Evolutionary conservation across 2,888 invertebrate species (phyloP).

Genomic region (Catocala nupta): DNA sequence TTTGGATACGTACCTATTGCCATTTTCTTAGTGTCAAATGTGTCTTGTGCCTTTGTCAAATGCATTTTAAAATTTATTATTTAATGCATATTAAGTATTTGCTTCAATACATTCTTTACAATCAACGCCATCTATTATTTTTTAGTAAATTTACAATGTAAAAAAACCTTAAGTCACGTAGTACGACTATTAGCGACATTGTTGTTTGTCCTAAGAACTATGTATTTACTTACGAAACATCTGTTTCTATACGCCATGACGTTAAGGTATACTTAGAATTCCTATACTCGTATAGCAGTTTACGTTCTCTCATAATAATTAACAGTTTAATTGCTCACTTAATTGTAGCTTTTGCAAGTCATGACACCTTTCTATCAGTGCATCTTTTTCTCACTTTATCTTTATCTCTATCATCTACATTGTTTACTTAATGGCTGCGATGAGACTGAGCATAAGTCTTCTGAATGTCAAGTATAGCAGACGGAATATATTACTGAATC

Average conservation of each 20-base stretch:
- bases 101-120: background rate
- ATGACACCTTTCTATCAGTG: conserved; percentile 17
- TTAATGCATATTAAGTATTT: conserved; percentile 3
- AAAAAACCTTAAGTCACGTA: background rate
- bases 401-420: conserved; percentile 16
- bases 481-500: conserved; percentile 12
- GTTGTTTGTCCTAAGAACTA: background rate
- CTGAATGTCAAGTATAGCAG: conserved; percentile 22
- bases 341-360: conserved; percentile 7
- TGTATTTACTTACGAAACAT: conserved; percentile 51
- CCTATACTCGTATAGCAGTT: conserved; percentile 13
- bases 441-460: conserved; percentile 10
- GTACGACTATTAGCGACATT: background rate
- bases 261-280: conserved; percentile 34
- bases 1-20: too few relatives aligned
- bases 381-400: conserved; percentile 23
- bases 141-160: too few relatives aligned
- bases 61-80: background rate
- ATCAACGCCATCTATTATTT: too few relatives aligned
- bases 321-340: conserved; percentile 4
- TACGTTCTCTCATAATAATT: too few relatives aligned
- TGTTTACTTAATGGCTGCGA: conserved; percentile 18
- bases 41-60: background rate
- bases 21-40: too few relatives aligned
- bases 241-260: conserved; percentile 53